Percentiles rank a stretch among this genome's conserved stretches.
Conservation (phyloP, 1,140 invertebrate species). For the Micrasema minimum region DNA sequence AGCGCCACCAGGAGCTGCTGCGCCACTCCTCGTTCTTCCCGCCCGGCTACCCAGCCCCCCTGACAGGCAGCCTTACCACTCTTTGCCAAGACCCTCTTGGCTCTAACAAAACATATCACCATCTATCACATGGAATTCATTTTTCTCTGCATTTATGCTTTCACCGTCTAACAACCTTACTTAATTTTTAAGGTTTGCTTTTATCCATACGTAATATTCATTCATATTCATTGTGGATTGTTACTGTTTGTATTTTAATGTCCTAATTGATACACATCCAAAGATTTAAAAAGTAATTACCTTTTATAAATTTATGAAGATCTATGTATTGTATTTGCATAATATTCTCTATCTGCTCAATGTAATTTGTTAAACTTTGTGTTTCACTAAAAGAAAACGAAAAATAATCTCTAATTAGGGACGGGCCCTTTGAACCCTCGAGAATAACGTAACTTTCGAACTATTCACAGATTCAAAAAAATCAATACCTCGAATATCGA, state of each 20-base stretch:
- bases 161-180: neutral
- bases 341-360: no score
- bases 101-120: no score
- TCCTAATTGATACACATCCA: neutral
- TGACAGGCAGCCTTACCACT: constrained; percentile 75
- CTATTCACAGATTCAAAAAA: no score
- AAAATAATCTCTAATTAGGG: no score
- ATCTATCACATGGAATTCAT: neutral
- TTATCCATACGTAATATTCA: neutral
- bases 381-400: no score
- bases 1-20: constrained; percentile 69
- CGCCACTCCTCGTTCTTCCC: constrained; percentile 70
- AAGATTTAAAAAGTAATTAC: no score
- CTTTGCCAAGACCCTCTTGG: constrained; percentile 71
- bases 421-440: no score
- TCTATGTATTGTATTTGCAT: no score
- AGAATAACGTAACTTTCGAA: no score
- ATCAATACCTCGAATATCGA: no score
- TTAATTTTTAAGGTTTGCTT: neutral
- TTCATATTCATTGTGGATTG: neutral
- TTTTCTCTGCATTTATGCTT: neutral
- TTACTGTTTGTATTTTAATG: neutral
- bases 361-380: no score
- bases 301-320: no score
- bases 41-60: constrained; percentile 68